Evolutionary conservation across 2,113 vertebrate genomes (phyloP).

Genomic region (Pogona vitticeps): DNA sequence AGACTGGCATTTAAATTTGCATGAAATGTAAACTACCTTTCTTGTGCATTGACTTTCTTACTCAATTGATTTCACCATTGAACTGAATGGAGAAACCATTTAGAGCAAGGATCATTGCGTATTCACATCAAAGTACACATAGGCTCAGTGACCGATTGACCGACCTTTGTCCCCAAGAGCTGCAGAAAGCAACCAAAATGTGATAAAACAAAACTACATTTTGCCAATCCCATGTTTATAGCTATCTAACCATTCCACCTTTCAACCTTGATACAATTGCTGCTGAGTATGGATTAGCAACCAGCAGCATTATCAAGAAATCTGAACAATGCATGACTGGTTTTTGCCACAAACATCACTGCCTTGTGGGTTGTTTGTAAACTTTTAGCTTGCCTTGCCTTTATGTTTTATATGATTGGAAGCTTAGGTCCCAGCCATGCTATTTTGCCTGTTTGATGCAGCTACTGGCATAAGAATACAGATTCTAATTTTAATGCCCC

Average conservation of each 20-base stretch:
- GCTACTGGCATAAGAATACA: constrained; percentile 21
- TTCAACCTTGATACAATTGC: background rate
- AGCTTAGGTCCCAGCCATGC: background rate
- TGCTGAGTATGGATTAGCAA: background rate
- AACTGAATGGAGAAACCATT: no score
- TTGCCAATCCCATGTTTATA: no score
- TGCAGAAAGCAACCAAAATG: no score
- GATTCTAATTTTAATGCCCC: constrained; percentile 13
- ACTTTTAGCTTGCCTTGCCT: background rate
- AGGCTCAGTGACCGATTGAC: no score
- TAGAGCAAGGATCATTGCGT: no score
- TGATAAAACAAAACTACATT: no score
- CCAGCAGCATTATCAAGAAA: background rate
- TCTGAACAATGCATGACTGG: background rate
- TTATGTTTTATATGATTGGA: constrained; percentile 5
- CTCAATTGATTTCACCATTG: background rate
- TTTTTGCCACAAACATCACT: background rate
- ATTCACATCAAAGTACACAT: no score
- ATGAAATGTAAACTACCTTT: no score
- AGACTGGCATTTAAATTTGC: no score
- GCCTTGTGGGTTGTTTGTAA: background rate
- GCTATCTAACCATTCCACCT: background rate
- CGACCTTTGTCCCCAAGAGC: no score
- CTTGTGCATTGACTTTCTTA: no score
- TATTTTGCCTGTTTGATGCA: constrained; percentile 18